Base-by-base conservation (phyloP, 2,888 invertebrate genomes). In the Hypolimnas misippus region DNA sequence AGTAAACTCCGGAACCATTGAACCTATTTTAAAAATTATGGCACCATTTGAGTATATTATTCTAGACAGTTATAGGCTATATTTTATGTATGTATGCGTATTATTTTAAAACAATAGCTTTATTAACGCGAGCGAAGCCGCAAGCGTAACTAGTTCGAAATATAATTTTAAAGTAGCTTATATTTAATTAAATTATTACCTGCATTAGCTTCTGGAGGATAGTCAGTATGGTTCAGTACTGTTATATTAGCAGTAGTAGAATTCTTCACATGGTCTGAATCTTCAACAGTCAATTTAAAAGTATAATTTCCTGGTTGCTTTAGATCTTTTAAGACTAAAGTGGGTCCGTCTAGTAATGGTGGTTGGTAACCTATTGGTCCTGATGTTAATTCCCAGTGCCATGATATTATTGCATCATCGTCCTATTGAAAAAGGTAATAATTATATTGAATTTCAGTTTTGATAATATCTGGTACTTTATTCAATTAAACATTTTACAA, bases 171-270 rank as follows among this genome's bases (percentile, higher is more conserved):
- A n/a, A n/a, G n/a, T n/a, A n/a, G n/a, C n/a, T n/a, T n/a, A n/a
- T n/a, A n/a, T n/a, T n/a, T n/a, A n/a, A n/a, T n/a, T n/a, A n/a
- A n/a, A n/a, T n/a, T 33, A 17, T 38, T 78, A 93, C 94, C 96
- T 51, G 98, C 98, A 92, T 98, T 98, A 0, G 98, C 98, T 82
- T 97, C 97, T 0, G 98, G 98, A 0, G 98, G 98, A 88, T 98
- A 98, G 82, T 99, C 98, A 0, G 95, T 97, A 72, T 96, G 96
- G 90, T 98, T 97, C 16, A 98, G 88, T 12, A 98, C 98, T 2
- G 96, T 97, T 57, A 98, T 96, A 81, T 96, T 97, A 5, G 98
- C 98, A 5, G 95, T 95, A 0, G 97, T 96, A 0, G 95, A 96
- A 81, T 97, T 98, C 61, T 95, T 96, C 0, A 95, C 96, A 73